Percentiles rank a stretch among this genome's conserved stretches.
Evolutionary conservation across 2,797 vertebrate genomes (phyloP).

Genomic region (Semaprochilodus insignis): DNA sequence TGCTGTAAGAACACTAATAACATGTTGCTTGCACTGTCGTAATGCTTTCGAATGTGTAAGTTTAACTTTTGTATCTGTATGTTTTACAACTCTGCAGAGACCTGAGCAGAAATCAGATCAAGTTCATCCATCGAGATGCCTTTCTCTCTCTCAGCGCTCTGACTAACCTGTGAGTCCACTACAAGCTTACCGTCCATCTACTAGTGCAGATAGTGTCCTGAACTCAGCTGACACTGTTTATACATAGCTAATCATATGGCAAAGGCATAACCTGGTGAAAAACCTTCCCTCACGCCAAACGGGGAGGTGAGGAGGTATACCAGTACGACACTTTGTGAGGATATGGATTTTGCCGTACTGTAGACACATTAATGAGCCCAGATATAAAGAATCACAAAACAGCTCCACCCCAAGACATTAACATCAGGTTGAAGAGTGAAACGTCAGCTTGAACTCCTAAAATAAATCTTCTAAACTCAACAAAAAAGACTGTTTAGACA

Average conservation of each 20-base stretch:
- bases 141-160: slow-evolving; percentile 87
- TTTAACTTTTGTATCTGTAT: slow-evolving; percentile 38
- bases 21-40: not conserved
- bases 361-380: no score
- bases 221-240: not conserved
- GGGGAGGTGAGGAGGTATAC: no score
- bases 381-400: no score
- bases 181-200: not conserved
- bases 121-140: slow-evolving; percentile 86
- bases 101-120: slow-evolving; percentile 92
- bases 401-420: no score
- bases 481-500: no score
- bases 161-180: slow-evolving; percentile 91
- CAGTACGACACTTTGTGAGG: no score
- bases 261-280: not conserved
- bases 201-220: not conserved
- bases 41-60: not conserved
- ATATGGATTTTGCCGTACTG: no score
- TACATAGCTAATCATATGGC: not conserved
- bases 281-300: not conserved
- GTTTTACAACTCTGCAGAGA: slow-evolving; percentile 81
- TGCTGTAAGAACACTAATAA: slow-evolving; percentile 86
- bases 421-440: no score
- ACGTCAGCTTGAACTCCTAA: no score
- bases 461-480: no score